Conservation (phyloP, 2,797 vertebrate species). For the Chanos chanos region DNA sequence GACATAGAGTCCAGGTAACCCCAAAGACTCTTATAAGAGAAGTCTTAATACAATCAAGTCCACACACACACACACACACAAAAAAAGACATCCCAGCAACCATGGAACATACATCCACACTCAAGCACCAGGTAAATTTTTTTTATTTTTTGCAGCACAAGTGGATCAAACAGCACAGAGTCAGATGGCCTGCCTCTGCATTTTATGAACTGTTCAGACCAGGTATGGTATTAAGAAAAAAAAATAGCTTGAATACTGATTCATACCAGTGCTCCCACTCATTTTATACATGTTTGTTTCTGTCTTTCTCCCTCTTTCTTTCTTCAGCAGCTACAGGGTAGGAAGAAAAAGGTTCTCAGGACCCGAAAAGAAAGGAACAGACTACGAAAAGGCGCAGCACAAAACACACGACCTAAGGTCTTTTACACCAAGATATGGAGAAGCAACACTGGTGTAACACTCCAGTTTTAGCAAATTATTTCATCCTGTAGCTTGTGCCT, state of each 20-base stretch:
- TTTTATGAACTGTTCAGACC: constrained; percentile 51
- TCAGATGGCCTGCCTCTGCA: constrained; percentile 77
- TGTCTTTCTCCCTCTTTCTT: background rate
- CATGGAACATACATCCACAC: background rate
- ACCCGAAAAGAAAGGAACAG: constrained; percentile 73
- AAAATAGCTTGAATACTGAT: background rate
- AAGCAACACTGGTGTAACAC: too few species aligned
- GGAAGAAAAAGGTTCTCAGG: constrained; percentile 67
- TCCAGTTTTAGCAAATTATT: too few species aligned
- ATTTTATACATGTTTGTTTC: background rate
- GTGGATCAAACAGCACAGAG: constrained; percentile 86
- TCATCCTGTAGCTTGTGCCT: too few species aligned
- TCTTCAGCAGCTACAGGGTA: constrained; percentile 51
- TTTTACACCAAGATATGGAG: constrained; percentile 30
- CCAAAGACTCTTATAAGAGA: too few species aligned
- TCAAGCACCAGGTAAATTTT: constrained; percentile 5
- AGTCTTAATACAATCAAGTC: too few species aligned
- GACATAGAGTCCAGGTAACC: constrained; percentile 87
- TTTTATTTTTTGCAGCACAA: constrained; percentile 73
- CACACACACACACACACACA: background rate
- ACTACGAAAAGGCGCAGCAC: constrained; percentile 45
- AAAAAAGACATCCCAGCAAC: background rate
- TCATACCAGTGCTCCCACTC: background rate
- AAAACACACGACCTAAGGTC: constrained; percentile 35
- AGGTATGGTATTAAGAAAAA: constrained; percentile 45